Evolutionary conservation across 2,797 vertebrate genomes (phyloP).

Genomic region (Cyclura pinguis): DNA sequence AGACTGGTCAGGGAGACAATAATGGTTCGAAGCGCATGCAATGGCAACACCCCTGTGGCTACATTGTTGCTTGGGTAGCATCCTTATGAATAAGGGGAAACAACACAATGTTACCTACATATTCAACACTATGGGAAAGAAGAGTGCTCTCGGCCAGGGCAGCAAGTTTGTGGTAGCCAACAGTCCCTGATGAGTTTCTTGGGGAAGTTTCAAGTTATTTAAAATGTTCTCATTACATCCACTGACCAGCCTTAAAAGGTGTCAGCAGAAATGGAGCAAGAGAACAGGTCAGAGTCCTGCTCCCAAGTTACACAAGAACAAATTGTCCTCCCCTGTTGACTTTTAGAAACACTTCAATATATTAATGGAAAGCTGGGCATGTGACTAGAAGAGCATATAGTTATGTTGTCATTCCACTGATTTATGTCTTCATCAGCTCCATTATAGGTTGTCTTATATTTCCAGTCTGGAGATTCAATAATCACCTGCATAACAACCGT

Average conservation of each 20-base stretch:
- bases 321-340: too few species aligned
- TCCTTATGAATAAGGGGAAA: background rate
- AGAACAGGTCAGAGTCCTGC: background rate
- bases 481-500: background rate
- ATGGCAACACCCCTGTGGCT: conserved; percentile 48
- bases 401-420: background rate
- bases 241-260: background rate
- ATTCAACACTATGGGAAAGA: conserved; percentile 9
- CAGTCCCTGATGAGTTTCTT: background rate
- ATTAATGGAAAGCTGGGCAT: background rate
- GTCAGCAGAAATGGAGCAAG: background rate
- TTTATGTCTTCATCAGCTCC: background rate
- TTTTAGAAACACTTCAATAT: conserved; percentile 8
- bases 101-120: background rate
- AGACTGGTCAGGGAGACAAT: conserved; percentile 59
- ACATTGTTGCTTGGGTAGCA: conserved; percentile 45
- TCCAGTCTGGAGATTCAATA: background rate
- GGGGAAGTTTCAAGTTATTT: conserved; percentile 4
- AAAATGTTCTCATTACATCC: background rate
- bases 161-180: background rate
- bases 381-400: background rate
- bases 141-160: background rate
- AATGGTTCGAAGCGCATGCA: conserved; percentile 62
- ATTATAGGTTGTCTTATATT: background rate
- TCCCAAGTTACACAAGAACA: background rate